These are phyloP conservation scores for Diachasma alloeum DNA, from an alignment of 1,140 invertebrate species.

Conservation along the genomic window DNA sequence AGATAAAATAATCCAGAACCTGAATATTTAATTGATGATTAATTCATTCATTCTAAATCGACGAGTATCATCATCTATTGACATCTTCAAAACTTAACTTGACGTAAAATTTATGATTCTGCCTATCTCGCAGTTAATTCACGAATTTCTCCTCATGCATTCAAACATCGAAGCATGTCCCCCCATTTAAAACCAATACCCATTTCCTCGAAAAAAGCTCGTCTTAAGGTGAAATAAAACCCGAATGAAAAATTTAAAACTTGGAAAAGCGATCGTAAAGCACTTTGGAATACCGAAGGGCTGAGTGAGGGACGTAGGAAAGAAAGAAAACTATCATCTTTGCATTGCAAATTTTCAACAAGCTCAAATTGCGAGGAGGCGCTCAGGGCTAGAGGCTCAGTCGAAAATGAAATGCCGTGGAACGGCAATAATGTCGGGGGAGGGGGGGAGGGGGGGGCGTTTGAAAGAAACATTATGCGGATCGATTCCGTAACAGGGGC, in stretches of 20 bases:
- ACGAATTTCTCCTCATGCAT: too few relatives aligned
- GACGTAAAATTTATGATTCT: too few relatives aligned
- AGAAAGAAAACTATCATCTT: constrained; percentile 31
- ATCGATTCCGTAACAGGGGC: constrained; percentile 22
- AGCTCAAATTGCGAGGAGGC: constrained; percentile 34
- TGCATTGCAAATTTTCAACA: constrained; percentile 37
- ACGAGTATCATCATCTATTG: too few relatives aligned
- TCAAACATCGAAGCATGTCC: too few relatives aligned
- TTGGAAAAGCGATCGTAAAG: neutral
- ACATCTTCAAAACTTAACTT: too few relatives aligned
- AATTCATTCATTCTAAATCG: too few relatives aligned
- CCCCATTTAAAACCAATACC: too few relatives aligned
- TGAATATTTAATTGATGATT: too few relatives aligned
- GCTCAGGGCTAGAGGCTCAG: neutral
- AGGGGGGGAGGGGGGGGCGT: neutral
- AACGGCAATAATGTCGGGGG: constrained; percentile 29
- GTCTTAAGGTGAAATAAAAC: neutral
- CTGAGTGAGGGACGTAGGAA: neutral
- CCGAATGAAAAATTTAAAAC: neutral
- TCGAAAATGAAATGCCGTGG: constrained; percentile 32
- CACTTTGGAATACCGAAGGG: neutral
- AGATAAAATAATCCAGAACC: too few relatives aligned
- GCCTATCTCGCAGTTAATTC: too few relatives aligned
- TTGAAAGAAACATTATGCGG: constrained; percentile 32
- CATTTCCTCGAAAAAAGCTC: neutral